Evolutionary conservation across 2,113 vertebrate species (phyloP).

Genomic region (Tenebrosternarchus preto): DNA sequence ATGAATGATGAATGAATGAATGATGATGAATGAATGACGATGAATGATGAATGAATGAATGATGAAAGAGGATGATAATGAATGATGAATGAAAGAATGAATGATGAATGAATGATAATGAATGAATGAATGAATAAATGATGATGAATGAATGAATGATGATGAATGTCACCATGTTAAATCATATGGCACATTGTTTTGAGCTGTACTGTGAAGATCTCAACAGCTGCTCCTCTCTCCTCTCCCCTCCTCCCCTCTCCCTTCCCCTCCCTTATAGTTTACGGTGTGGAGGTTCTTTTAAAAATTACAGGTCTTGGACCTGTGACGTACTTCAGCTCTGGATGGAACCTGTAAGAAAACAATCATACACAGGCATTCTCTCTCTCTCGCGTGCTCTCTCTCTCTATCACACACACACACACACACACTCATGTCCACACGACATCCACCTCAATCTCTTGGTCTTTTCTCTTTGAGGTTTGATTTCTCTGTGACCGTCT

Average conservation of each 20-base stretch:
- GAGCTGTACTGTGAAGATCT: background rate
- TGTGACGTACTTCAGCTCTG: slow-evolving; percentile 90
- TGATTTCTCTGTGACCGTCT: slow-evolving; percentile 90
- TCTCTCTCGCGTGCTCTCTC: too few relatives aligned
- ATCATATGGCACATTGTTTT: background rate
- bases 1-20: too few relatives aligned
- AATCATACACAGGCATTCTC: background rate
- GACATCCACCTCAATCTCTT: background rate
- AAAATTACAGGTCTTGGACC: slow-evolving; percentile 93
- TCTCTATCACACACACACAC: background rate
- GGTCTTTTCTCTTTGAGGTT: slow-evolving; percentile 75
- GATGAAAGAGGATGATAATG: too few relatives aligned
- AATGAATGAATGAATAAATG: too few relatives aligned
- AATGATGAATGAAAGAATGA: too few relatives aligned
- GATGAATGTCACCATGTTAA: background rate
- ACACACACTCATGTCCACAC: background rate
- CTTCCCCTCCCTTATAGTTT: slow-evolving; percentile 68
- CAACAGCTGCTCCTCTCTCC: background rate
- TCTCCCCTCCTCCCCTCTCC: slow-evolving; percentile 21
- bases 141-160: too few relatives aligned
- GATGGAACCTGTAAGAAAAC: slow-evolving; percentile 94
- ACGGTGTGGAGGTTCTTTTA: slow-evolving; percentile 90
- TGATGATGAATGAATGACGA: too few relatives aligned
- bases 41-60: too few relatives aligned
- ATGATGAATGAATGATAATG: too few relatives aligned